phyloP scores from a whole-genome alignment of 2,797 vertebrate genomes.

The Mormyrops attenuatus region DNA sequence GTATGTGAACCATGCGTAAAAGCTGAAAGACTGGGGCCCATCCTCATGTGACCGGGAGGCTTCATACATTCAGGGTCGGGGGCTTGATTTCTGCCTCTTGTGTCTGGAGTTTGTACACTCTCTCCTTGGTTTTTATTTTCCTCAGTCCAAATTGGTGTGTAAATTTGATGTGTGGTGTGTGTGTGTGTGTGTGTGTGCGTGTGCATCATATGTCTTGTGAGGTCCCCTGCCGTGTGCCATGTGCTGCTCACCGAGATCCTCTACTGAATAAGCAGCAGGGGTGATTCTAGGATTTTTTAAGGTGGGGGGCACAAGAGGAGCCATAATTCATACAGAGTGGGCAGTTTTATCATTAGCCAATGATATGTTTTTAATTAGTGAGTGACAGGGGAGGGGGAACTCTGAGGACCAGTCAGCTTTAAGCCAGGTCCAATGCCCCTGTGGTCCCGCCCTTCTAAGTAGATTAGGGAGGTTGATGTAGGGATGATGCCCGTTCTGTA shows the following conservation, averaged over 20 bases:
- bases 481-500: background rate
- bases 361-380: background rate
- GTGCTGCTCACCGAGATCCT: background rate
- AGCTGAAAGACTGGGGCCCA: background rate
- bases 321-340: background rate
- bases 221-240: background rate
- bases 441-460: background rate
- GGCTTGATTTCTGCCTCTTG: background rate
- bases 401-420: background rate
- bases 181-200: too few species aligned
- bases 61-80: background rate
- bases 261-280: background rate
- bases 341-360: background rate
- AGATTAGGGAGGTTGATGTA: background rate
- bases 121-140: background rate
- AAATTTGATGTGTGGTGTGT: background rate
- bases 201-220: background rate
- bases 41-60: background rate
- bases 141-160: background rate
- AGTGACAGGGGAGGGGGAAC: background rate
- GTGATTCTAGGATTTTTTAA: background rate
- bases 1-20: background rate
- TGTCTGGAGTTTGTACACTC: background rate
- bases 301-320: background rate
- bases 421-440: background rate